A percentile compares a stretch with the other conserved stretches of the same genome.
These are phyloP conservation scores for Lycocerus yunnanus DNA, from an alignment of 2,888 invertebrate genomes.

Conservation along the genomic window DNA sequence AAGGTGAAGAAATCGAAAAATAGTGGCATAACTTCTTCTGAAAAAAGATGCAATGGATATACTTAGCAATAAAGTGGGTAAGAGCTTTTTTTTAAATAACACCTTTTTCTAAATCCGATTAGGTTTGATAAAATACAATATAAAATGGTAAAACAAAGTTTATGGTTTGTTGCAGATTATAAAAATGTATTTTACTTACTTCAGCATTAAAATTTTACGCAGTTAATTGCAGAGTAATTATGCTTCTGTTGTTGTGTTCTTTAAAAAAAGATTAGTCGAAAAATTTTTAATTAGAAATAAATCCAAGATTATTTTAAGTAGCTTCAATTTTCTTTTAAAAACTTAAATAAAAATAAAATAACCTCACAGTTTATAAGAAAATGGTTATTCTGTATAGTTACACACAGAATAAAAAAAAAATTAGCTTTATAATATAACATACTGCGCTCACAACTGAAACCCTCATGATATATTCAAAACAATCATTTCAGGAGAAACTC, in stretches of 20 bases:
- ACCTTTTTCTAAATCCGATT: too few relatives aligned
- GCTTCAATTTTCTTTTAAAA: background rate
- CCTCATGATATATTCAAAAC: constrained; percentile 4
- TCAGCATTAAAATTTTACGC: background rate
- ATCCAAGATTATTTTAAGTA: background rate
- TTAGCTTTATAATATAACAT: background rate
- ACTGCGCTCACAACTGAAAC: background rate
- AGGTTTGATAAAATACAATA: background rate
- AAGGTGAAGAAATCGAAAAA: too few relatives aligned
- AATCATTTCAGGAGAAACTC: constrained; percentile 1
- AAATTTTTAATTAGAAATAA: background rate
- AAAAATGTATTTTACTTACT: background rate
- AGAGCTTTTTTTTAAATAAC: too few relatives aligned
- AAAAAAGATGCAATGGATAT: too few relatives aligned
- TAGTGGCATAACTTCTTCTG: too few relatives aligned
- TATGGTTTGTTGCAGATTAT: background rate
- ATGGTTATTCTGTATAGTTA: background rate
- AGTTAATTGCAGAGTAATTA: background rate
- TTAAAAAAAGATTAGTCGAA: background rate
- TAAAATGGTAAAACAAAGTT: background rate
- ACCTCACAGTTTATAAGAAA: background rate
- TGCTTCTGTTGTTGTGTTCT: background rate
- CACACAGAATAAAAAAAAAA: background rate
- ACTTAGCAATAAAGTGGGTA: too few relatives aligned
- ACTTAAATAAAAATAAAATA: background rate